Percentiles rank a stretch among this genome's conserved stretches.
phyloP scores from a whole-genome alignment of 2,113 vertebrate genomes.

The Prunella himalayana region DNA sequence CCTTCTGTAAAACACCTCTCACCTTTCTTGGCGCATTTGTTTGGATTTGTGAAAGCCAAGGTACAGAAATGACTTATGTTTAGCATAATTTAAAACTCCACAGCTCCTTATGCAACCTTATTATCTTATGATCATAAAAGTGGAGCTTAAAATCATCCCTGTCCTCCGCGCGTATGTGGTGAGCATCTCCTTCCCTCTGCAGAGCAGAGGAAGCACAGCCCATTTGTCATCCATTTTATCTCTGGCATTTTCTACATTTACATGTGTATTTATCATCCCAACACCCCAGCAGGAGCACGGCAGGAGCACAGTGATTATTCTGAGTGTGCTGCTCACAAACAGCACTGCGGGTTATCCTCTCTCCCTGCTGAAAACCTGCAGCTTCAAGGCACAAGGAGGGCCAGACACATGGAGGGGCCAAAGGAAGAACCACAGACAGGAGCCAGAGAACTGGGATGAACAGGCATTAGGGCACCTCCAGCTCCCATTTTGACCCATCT shows the following conservation, averaged over 20 bases:
- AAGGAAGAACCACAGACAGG: neutral
- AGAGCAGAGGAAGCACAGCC: neutral
- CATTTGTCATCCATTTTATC: slow-evolving; percentile 55
- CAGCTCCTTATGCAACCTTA: neutral
- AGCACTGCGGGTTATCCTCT: neutral
- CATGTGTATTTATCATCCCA: slow-evolving; percentile 49
- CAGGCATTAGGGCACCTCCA: neutral
- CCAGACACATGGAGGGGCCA: neutral
- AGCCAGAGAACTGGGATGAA: neutral
- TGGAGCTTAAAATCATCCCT: neutral
- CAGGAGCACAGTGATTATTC: neutral
- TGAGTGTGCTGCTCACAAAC: neutral
- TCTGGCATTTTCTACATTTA: slow-evolving; percentile 36
- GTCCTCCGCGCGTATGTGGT: neutral
- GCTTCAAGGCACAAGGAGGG: neutral
- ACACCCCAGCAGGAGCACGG: neutral
- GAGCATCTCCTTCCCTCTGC: neutral
- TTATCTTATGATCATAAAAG: neutral
- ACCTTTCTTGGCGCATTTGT: neutral
- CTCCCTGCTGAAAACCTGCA: neutral
- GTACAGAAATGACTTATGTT: neutral
- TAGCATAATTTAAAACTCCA: neutral
- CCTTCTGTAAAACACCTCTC: neutral
- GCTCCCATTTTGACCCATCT: neutral
- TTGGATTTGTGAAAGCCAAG: neutral